These are phyloP conservation scores for Etheostoma spectabile DNA, from an alignment of 2,113 vertebrate species.

Conservation along the genomic window DNA sequence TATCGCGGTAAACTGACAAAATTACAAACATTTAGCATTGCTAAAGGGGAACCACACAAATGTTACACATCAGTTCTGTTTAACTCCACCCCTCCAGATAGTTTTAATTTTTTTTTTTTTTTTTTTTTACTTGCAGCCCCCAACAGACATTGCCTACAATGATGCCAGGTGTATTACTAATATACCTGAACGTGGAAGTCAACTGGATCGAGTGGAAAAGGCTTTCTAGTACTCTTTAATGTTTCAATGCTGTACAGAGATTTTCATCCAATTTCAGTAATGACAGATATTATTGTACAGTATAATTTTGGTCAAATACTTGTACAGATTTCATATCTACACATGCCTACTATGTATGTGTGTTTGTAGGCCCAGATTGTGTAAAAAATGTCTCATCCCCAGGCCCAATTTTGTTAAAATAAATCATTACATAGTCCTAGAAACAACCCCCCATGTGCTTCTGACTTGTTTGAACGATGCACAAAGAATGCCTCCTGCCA, in stretches of 20 bases:
- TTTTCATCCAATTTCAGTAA: not conserved
- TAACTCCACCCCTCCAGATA: too few species aligned
- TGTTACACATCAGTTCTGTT: too few species aligned
- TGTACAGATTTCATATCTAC: not conserved
- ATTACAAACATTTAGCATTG: not conserved
- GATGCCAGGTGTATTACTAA: too few species aligned
- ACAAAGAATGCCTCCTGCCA: conserved; percentile 2
- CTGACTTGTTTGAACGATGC: conserved; percentile 16
- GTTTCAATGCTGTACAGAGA: not conserved
- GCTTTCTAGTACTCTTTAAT: too few species aligned
- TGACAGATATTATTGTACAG: not conserved
- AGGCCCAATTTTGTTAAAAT: not conserved
- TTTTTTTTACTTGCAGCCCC: too few species aligned
- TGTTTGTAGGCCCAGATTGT: not conserved
- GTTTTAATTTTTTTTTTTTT: too few species aligned
- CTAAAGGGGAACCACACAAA: not conserved
- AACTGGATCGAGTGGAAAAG: too few species aligned
- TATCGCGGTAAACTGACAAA: not conserved
- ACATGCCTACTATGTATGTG: not conserved
- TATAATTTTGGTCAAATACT: not conserved
- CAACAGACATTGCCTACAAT: too few species aligned
- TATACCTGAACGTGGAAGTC: too few species aligned
- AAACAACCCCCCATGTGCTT: not conserved
- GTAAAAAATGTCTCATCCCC: not conserved
- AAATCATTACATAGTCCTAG: not conserved